Evolutionary conservation across 2,113 vertebrate genomes (phyloP).

Genomic region (Gnathonemus longibarbis): DNA sequence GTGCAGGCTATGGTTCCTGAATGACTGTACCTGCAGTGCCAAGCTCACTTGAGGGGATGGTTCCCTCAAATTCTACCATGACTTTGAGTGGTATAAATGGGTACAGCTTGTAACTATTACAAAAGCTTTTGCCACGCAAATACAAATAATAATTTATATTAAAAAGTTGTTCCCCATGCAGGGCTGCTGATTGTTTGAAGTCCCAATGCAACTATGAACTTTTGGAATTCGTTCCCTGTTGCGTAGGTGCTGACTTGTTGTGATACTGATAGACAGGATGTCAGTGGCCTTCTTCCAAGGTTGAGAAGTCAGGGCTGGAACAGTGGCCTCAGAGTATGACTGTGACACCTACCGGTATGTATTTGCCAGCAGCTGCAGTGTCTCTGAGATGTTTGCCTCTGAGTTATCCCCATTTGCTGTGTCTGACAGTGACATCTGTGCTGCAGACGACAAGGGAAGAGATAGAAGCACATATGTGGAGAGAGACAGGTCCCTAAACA

Average conservation of each 20-base stretch:
- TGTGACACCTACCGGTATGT: constrained; percentile 3
- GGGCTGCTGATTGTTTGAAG: background rate
- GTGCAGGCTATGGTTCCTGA: background rate
- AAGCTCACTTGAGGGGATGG: background rate
- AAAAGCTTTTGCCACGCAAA: background rate
- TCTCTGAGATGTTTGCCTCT: background rate
- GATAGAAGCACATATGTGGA: background rate
- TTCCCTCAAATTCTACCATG: background rate
- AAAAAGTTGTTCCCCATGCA: background rate
- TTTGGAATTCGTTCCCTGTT: background rate
- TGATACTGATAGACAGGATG: background rate
- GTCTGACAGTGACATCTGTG: constrained; percentile 30
- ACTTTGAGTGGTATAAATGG: background rate
- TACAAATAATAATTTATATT: background rate
- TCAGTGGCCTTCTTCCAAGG: background rate
- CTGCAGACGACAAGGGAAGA: constrained; percentile 28
- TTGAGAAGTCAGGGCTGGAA: background rate
- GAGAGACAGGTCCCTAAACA: background rate
- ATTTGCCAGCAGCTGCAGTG: constrained; percentile 31
- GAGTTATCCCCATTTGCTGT: background rate
- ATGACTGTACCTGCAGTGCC: background rate
- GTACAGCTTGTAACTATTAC: background rate
- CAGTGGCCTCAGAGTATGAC: constrained; percentile 37
- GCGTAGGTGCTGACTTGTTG: background rate
- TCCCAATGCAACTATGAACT: background rate